Evolutionary conservation across 1,140 invertebrate genomes (phyloP).

Genomic region (Drosophila ambigua): DNA sequence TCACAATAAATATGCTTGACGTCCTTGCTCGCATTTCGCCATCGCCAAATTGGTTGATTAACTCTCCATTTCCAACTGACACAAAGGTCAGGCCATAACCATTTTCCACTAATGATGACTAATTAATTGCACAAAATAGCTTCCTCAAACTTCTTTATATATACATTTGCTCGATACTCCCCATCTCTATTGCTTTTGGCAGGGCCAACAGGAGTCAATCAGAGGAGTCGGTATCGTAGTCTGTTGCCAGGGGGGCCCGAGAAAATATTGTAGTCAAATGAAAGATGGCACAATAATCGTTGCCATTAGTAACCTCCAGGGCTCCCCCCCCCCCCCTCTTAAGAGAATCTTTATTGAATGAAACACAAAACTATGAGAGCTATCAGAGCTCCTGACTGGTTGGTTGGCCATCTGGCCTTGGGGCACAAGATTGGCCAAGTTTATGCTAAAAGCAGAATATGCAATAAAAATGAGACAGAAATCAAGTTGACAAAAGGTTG

Average conservation of each 20-base stretch:
- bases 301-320: conserved; percentile 43
- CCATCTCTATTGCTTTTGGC: neutral
- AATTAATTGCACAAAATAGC: conserved; percentile 57
- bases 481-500: conserved; percentile 67
- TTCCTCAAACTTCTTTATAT: neutral
- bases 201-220: conserved; percentile 10
- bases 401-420: conserved; percentile 57
- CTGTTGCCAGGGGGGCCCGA: conserved; percentile 25
- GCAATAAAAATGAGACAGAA: conserved; percentile 49
- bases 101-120: conserved; percentile 42
- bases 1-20: conserved; percentile 1
- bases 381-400: conserved; percentile 34
- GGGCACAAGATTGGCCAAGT: conserved; percentile 59
- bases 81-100: conserved; percentile 35
- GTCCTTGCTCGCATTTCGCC: no score
- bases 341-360: conserved; percentile 27
- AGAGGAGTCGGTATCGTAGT: conserved; percentile 5
- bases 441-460: conserved; percentile 75
- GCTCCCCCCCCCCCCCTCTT: neutral
- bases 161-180: neutral
- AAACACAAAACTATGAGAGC: conserved; percentile 46
- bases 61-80: conserved; percentile 27
- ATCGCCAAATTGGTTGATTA: conserved; percentile 42
- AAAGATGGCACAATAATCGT: conserved; percentile 54
- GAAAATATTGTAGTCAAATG: conserved; percentile 41